Evolutionary conservation across 2,888 invertebrate species (phyloP), one percentile per base, ranked within the genome.

Genomic region (Diaphora mendica): DNA sequence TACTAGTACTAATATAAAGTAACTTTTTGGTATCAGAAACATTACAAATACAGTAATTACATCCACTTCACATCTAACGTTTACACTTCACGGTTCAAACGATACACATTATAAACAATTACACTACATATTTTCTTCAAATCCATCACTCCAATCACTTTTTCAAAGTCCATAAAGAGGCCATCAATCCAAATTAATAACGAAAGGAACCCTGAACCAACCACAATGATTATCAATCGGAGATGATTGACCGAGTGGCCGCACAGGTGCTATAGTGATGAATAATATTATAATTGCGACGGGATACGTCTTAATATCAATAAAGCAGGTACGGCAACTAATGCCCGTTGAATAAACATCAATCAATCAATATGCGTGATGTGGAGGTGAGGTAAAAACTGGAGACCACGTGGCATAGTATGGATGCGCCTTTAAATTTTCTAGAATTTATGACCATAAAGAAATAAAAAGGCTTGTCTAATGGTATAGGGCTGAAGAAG

Each of bases 341-440:
- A 92, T 90, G 92, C 90, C 81, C 87, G 84, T 82, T 90, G 91
- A 93, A 91, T 91, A 93, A 94, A 95, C 93, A 95, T 90, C 93
- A 88, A 95, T 95, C 95, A 93, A 95, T 95, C 95, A 94, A 89
- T 88, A 79, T 77, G 72, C 73, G 80, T 88, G 90, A 90, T 91
- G 86, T 89, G 88, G 86, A 88, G 86, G 83, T 77, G 82, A 81
- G 84, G 87, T 87, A 89, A 91, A 91, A 91, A 90, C 78, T 88
- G 75, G 80, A 81, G 77, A 76, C 64, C 30, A 68, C 66, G 79
- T 39, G 17, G 76, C 81, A 71, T 82, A 83, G 73, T 87, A 77
- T 90, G 91, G 93, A 94, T 85, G 79, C 7, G 80, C 66, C 78
- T 73, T 75, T 68, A 68, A 7, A 48, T 42, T 69, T 59, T 39